phyloP scores from a whole-genome alignment of 2,113 vertebrate species.

The Syngnathus typhle region DNA sequence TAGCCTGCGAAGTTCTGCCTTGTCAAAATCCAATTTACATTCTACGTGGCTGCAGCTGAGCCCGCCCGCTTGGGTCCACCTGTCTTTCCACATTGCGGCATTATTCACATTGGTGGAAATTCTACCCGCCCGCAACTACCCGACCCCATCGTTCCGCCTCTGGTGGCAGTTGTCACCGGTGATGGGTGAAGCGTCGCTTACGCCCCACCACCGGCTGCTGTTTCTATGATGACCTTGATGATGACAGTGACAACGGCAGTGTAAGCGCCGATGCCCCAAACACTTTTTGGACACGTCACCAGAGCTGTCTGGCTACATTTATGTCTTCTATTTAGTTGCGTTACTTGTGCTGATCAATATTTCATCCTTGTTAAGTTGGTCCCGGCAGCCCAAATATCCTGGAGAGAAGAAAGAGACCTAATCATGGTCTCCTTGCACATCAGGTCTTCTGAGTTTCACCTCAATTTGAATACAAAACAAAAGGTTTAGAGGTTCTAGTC shows the following conservation, averaged over 20 bases:
- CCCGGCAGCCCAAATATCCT: constrained; percentile 8
- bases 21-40: background rate
- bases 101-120: background rate
- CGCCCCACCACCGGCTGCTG: constrained; percentile 20
- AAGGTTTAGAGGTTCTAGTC: constrained; percentile 25
- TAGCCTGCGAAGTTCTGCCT: background rate
- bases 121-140: constrained; percentile 11
- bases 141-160: constrained; percentile 24
- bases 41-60: background rate
- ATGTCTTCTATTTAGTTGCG: constrained; percentile 18
- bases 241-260: constrained; percentile 47
- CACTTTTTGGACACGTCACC: constrained; percentile 25
- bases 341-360: constrained; percentile 46
- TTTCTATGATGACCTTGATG: constrained; percentile 53
- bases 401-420: background rate
- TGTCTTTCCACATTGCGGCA: constrained; percentile 2
- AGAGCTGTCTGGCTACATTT: constrained; percentile 22
- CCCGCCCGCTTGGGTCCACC: constrained; percentile 1
- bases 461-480: constrained; percentile 38
- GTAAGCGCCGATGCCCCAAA: constrained; percentile 33
- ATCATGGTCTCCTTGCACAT: constrained; percentile 6
- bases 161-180: constrained; percentile 38
- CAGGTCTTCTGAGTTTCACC: constrained; percentile 27
- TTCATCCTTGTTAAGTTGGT: constrained; percentile 37
- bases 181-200: constrained; percentile 35